Evolutionary conservation across 2,113 vertebrate genomes (phyloP).

Genomic region (Morone saxatilis): DNA sequence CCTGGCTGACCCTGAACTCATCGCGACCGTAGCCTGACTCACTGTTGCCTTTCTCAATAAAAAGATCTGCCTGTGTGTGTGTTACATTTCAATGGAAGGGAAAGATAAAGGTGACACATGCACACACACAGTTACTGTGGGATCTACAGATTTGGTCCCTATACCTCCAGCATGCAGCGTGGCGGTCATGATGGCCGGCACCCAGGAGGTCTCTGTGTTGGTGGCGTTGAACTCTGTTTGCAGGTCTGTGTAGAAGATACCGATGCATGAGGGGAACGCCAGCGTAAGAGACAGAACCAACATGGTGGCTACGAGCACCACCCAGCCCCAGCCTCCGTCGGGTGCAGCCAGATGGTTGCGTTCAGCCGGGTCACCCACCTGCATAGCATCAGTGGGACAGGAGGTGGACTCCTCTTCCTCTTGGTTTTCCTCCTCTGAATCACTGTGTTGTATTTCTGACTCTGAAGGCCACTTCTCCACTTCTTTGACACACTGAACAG

Average conservation of each 20-base stretch:
- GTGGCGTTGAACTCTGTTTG: background rate
- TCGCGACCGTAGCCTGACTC: too few species aligned
- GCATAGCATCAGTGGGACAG: background rate
- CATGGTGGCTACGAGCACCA: background rate
- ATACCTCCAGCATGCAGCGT: background rate
- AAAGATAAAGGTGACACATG: background rate
- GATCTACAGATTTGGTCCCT: background rate
- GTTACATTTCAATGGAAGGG: background rate
- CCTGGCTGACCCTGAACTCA: too few species aligned
- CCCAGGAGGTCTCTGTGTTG: constrained; percentile 16
- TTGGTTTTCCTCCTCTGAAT: background rate
- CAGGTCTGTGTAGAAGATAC: constrained; percentile 12
- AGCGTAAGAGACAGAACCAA: background rate
- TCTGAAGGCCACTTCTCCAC: background rate
- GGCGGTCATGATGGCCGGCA: constrained; percentile 1
- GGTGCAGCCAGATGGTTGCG: background rate
- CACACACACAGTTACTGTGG: too few species aligned
- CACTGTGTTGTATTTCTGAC: background rate
- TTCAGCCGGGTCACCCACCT: background rate
- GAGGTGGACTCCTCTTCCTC: background rate
- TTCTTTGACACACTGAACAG: background rate
- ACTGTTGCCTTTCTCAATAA: too few species aligned
- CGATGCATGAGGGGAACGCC: background rate
- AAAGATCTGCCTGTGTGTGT: too few species aligned
- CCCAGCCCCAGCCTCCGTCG: constrained; percentile 1